These are phyloP conservation scores for Microcebus murinus DNA, from an alignment of 2,113 vertebrate genomes.

Conservation along the genomic window DNA sequence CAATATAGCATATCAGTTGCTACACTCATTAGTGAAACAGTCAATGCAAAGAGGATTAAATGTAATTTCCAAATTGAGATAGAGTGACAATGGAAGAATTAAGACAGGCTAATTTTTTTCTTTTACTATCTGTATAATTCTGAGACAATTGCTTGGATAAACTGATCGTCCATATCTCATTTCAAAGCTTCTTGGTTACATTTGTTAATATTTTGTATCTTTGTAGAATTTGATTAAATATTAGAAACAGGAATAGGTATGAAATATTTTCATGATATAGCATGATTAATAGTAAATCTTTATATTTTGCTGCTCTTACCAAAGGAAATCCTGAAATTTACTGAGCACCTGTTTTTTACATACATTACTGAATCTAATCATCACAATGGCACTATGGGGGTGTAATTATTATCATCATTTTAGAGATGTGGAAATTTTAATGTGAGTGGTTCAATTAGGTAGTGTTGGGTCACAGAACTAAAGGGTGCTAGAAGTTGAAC, in stretches of 20 bases:
- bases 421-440: neutral
- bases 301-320: neutral
- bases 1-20: neutral
- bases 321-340: neutral
- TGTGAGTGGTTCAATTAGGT: neutral
- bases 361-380: neutral
- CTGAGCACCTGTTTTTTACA: neutral
- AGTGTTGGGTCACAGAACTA: neutral
- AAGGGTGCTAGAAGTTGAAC: neutral
- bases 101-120: slow-evolving; percentile 43
- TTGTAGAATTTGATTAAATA: neutral
- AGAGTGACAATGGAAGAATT: neutral
- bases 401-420: neutral
- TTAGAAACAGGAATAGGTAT: neutral
- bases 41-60: slow-evolving; percentile 50
- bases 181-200: slow-evolving; percentile 6
- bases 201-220: neutral
- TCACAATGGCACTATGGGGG: neutral
- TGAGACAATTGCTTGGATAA: neutral
- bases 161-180: neutral
- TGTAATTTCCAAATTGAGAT: slow-evolving; percentile 45
- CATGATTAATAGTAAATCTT: neutral
- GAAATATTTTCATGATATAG: neutral
- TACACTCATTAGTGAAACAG: slow-evolving; percentile 49
- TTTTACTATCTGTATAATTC: slow-evolving; percentile 25